Base-by-base conservation (phyloP, 2,113 vertebrate genomes). In the Melanotaenia duboulayi region DNA sequence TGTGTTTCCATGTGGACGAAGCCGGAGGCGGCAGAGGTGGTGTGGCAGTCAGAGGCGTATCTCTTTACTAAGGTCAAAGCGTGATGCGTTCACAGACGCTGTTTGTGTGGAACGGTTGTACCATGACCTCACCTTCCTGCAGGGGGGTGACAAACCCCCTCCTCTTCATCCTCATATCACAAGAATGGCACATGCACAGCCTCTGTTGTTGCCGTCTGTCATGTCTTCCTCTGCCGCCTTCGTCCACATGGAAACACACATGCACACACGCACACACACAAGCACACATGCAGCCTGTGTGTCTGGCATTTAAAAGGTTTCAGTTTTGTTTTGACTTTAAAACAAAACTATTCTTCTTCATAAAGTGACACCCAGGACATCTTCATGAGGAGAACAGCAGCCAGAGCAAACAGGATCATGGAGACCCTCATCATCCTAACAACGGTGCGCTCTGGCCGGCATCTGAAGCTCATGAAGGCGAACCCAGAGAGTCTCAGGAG, bases 101-200 rank as follows among this genome's bases (percentile, higher is more conserved):
- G 67, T 78, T 23, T 37, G 20, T 69, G 71, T 61, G 73, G 48
- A 59, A 14, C 10, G 14, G 46, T 23, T 0, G n/a, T 77, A 65
- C 74, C 69, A 25, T 88, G 85, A 87, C 83, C 70, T 84, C 78
- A 82, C 39, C 9, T 62, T 85, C 78, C 70, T 79, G 78, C 0
- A 11, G 69, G 60, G 22, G 63, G n/a, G 61, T 62, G 66, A 65
- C 79, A 67, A 75, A 28, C 28, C 28, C 56, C 20, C 42, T 22
- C 32, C 59, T 60, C 68, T 64, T 76, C 48, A 23, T 65, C 46
- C 28, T 42, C 50, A 0, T 85, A 90, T 90, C 84, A 58, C 71
- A n/a, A 17, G n/a, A 0, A 16, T 19, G 56, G 74, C 54, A 74
- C 74, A 70, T 59, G 65, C 71, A 65, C 58, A 57, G 13, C 67